Base-by-base conservation (phyloP, 2,888 invertebrate species). In the Notodonta ziczac region DNA sequence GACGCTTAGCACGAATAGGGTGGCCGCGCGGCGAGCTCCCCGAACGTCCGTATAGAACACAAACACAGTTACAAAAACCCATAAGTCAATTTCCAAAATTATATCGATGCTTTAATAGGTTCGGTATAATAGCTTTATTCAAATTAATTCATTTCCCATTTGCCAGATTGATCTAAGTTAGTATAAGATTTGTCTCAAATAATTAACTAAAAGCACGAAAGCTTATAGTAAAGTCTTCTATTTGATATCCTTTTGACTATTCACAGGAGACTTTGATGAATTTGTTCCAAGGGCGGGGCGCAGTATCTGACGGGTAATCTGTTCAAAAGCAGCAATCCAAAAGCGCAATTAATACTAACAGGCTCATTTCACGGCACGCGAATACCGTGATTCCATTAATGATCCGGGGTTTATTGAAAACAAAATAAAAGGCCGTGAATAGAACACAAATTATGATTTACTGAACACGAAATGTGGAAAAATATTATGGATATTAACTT, bases 231-330 rank as follows among this genome's bases (percentile, higher is more conserved):
- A 46, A 46, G n/a, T 1, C 50, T 16, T 16, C n/a, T 5, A n/a
- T 48, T 50, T 52, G 52, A 52, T 52, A 52, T 52, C 12, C 51
- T 24, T 9, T 51, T 6, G 24, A 51, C 51, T 24, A 35, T 35
- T 53, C 53, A 32, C 9, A 35, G 53, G 12, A 53, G 52, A 53
- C 52, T 53, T 35, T 53, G 12, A 5, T 16, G 32, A 35, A 24
- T 53, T 35, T 10, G 35, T 35, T 35, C 35, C n/a, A 3, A 7
- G 51, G 24, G 24, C 51, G 54, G 13, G 54, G 39, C 54, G 54
- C 54, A 39, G 54, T 50, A 50, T 52, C 52, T 52, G 24, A 24
- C 52, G 52, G 32, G 32, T 52, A 52, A 52, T 52, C 55, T 55
- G 14, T 7, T 16, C 14, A 32, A 55, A 55, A 55, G n/a, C 24